Percentiles rank a stretch among this genome's conserved stretches.
Conservation (phyloP, 1,140 invertebrate genomes). For the Diachasmimorpha longicaudata region DNA sequence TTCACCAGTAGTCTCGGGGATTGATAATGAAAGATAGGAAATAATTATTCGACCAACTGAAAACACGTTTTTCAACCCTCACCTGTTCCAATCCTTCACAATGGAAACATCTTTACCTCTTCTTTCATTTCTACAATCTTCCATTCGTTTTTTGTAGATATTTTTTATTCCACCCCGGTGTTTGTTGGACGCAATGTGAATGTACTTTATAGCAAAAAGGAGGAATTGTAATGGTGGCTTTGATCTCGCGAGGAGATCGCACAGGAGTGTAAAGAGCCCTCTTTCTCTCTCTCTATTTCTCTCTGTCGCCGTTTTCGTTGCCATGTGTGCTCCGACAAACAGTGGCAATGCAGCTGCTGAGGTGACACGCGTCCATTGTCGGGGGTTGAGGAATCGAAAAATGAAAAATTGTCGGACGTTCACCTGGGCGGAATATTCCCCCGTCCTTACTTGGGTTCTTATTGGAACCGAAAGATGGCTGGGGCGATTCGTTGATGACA, state of each 20-base stretch:
- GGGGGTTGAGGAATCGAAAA: slow-evolving; percentile 58
- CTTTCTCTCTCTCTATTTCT: slow-evolving; percentile 18
- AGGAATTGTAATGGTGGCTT: slow-evolving; percentile 33
- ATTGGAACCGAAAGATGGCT: not conserved
- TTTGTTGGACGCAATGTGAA: slow-evolving; percentile 11
- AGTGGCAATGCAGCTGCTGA: slow-evolving; percentile 53
- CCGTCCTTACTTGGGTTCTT: not conserved
- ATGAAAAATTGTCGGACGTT: slow-evolving; percentile 61
- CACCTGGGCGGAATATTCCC: slow-evolving; percentile 45
- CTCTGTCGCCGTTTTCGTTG: slow-evolving; percentile 34
- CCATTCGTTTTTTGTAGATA: not conserved
- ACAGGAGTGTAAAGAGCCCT: slow-evolving; percentile 21
- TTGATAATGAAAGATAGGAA: slow-evolving; percentile 24
- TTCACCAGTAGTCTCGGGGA: not conserved
- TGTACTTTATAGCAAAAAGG: slow-evolving; percentile 34
- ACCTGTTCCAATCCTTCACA: slow-evolving; percentile 5
- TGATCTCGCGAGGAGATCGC: slow-evolving; percentile 53
- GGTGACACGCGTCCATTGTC: slow-evolving; percentile 63
- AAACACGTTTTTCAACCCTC: slow-evolving; percentile 3
- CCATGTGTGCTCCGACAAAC: slow-evolving; percentile 56
- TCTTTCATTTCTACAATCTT: not conserved
- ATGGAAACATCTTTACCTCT: slow-evolving; percentile 9
- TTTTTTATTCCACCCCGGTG: not conserved
- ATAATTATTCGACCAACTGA: slow-evolving; percentile 24
- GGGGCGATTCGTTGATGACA: not conserved